Base-by-base conservation (phyloP, 2,113 vertebrate species). In the Thermophis baileyi region DNA sequence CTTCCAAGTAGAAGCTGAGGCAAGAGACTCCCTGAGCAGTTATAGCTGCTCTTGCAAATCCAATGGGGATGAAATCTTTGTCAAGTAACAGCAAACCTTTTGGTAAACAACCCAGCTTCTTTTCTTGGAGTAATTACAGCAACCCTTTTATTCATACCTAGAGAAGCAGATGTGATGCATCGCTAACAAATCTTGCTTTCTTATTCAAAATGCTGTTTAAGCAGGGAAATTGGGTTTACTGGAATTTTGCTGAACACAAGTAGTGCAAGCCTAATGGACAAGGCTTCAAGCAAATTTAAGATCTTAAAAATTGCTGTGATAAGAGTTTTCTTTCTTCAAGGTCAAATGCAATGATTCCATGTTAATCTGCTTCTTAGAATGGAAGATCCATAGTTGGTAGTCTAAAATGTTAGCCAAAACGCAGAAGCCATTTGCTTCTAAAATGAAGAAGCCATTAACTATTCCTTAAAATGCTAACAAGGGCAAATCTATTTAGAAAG, bases 21-120 rank as follows among this genome's bases (percentile, higher is more conserved):
- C 90, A 85, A 90, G 95, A 44, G 40, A 7, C 95, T 95, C 94
- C 96, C 94, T 89, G 1, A 74, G 8, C 92, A 94, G 93, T 47
- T 93, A 93, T 60, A 87, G 88, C 92, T 74, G 95, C 92, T 93
- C 91, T 85, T 89, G 88, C 88, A 63, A 81, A 44, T 18, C 11
- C 85, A 90, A 90, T 11, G 40, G 74, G 92, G 95, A 95, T 6
- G 63, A 47, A 93, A 92, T 91, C 95, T 91, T 25, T 0, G 86
- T 92, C 60, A 30, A 88, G 93, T 89, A 90, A 47, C 91, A 53
- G 92, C 40, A 18, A 85, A 10, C 35, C n/a, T 88, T 90, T 55
- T 89, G 1, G 91, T 81, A 95, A 96, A 94, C 94, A 95, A 93
- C 7, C 88, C 90, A 4, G 94, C 69, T 91, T 53, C 69, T 90